Evolutionary conservation across 2,113 vertebrate genomes (phyloP).

Genomic region (Xiphophorus hellerii): DNA sequence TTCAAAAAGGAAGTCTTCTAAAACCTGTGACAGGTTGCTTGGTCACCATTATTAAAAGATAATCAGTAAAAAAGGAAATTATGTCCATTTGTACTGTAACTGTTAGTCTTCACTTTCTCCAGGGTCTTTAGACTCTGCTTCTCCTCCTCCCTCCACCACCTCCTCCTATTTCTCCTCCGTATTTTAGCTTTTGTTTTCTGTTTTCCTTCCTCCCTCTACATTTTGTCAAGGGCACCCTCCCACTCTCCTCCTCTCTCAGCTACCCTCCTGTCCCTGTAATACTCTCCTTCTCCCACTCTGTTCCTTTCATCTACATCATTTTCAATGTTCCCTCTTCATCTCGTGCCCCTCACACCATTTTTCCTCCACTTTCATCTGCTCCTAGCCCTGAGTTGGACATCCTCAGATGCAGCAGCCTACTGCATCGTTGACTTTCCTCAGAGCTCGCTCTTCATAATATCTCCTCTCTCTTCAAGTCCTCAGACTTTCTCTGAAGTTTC

Average conservation of each 20-base stretch:
- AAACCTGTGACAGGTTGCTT: not conserved
- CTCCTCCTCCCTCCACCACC: not conserved
- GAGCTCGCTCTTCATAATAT: conserved; percentile 18
- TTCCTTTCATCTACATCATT: conserved; percentile 53
- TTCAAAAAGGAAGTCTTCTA: not conserved
- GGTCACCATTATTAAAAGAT: not conserved
- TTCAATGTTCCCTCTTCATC: conserved; percentile 35
- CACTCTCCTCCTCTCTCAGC: not conserved
- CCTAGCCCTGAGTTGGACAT: conserved; percentile 1
- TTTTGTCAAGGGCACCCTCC: conserved; percentile 38
- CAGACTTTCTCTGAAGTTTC: conserved; percentile 15
- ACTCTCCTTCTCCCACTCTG: not conserved
- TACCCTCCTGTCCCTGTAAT: not conserved
- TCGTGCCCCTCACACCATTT: conserved; percentile 17
- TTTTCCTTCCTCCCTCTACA: not conserved
- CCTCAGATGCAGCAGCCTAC: conserved; percentile 16
- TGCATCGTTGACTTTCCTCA: conserved; percentile 32
- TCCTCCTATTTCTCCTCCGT: not conserved
- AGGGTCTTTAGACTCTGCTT: conserved; percentile 4
- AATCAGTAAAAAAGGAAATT: not conserved
- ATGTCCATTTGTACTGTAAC: too few species aligned
- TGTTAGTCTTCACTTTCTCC: conserved; percentile 33
- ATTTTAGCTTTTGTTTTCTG: not conserved
- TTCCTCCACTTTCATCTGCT: conserved; percentile 48
- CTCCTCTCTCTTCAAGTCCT: conserved; percentile 9